Evolutionary conservation across 2,797 vertebrate species (phyloP).

Genomic region (Tapirus indicus): DNA sequence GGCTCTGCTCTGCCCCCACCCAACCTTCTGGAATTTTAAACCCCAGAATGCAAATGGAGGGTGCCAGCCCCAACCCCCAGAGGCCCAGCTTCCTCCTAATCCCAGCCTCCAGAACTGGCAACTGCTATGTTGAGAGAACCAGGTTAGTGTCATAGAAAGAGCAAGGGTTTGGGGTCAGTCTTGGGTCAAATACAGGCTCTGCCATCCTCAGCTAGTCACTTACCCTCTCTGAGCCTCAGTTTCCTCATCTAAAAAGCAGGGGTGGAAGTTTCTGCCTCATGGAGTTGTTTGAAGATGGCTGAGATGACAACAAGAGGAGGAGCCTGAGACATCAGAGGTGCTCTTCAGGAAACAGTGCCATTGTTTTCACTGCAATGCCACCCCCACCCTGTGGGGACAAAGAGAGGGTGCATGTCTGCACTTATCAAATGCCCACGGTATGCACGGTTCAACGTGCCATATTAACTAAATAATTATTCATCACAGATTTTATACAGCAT

Average conservation of each 20-base stretch:
- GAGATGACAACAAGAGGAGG: not conserved
- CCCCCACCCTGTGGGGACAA: not conserved
- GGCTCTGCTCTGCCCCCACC: not conserved
- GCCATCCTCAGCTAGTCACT: not conserved
- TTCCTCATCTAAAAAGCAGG: not conserved
- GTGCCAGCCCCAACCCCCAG: rapidly evolving
- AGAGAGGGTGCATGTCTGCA: not conserved
- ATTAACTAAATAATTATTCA: rapidly evolving
- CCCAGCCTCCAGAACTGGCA: not conserved
- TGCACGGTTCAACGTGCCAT: rapidly evolving
- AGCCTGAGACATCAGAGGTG: not conserved
- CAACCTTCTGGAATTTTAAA: constrained; percentile 48
- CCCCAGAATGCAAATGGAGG: not conserved
- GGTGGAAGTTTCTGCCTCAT: not conserved
- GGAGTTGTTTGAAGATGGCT: not conserved
- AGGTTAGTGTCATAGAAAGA: not conserved
- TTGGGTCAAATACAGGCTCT: not conserved
- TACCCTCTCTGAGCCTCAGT: not conserved
- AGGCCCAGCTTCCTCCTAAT: not conserved
- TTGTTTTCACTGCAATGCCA: not conserved
- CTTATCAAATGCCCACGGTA: not conserved
- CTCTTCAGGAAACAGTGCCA: not conserved
- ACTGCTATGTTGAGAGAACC: not conserved
- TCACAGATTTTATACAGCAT: rapidly evolving
- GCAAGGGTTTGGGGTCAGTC: not conserved